Evolutionary conservation across 2,113 vertebrate species (phyloP).

Genomic region (Lepisosteus osseus): DNA sequence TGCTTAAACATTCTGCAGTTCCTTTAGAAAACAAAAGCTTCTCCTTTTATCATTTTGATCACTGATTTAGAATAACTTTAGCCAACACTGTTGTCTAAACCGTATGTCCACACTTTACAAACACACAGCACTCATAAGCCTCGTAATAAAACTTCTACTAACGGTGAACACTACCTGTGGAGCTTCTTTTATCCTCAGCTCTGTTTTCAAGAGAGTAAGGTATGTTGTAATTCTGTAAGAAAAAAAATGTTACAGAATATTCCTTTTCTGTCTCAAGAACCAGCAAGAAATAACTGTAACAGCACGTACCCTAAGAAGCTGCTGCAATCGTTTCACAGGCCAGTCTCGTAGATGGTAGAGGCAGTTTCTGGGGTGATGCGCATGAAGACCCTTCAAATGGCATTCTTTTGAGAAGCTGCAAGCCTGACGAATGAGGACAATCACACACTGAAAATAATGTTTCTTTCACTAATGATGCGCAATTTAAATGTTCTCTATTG

Average conservation of each 20-base stretch:
- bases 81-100: too few species aligned
- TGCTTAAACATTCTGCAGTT: too few species aligned
- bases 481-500: too few species aligned
- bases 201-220: constrained; percentile 41
- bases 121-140: too few species aligned
- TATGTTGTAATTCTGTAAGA: constrained; percentile 46
- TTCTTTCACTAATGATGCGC: too few species aligned
- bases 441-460: not conserved
- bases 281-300: not conserved
- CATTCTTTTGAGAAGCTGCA: constrained; percentile 61
- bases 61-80: too few species aligned
- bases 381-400: constrained; percentile 59
- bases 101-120: too few species aligned
- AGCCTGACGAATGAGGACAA: constrained; percentile 37
- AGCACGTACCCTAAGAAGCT: constrained; percentile 54
- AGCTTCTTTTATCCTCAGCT: not conserved
- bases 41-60: too few species aligned
- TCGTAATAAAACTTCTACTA: too few species aligned
- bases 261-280: not conserved
- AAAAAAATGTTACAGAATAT: not conserved
- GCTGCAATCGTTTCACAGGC: constrained; percentile 53
- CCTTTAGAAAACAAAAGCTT: too few species aligned
- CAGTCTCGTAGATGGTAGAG: constrained; percentile 73
- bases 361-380: constrained; percentile 71
- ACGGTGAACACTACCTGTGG: too few species aligned